Evolutionary conservation across 2,888 invertebrate genomes (phyloP), one percentile per base, ranked within the genome.

Genomic region (Callyntrura sp.): DNA sequence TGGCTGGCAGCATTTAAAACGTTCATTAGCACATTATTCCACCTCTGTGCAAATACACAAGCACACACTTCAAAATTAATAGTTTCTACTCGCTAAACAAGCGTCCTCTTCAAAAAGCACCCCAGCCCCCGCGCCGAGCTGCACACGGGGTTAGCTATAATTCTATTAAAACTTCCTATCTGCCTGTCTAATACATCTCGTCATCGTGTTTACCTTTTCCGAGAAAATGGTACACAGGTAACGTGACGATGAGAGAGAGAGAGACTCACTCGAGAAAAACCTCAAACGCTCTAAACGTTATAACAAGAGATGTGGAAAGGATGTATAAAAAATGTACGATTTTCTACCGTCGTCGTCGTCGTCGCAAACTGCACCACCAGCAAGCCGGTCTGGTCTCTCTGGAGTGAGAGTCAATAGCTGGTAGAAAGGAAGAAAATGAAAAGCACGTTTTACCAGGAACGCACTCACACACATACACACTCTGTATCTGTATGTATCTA

Each of bases 21-120:
- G 51, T 57, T 85, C 62, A 78, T 85, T 85, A 85, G 65, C 85
- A 85, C 85, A 25, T 78, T 70, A 20, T 43, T 57, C 12, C 20
- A 20, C 43, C 28, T 17, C 23, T 12, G 76, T 20, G 65, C 23
- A 65, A 25, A 35, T 35, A 57, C 28, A 28, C 51, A 73, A 14
- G 43, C 43, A 70, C 76, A 62, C 62, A 62, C 62, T 62, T 23
- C 11, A 23, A 70, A 20, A 1, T 43, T 62, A 62, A 43, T 20
- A 25, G 45, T 70, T 12, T 35, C 1, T 73, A 14, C 20, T 51
- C 23, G 12, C 12, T 76, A 70, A n/a, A 35, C 35, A 35, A 20
- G 11, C 45, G 25, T 45, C 70, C 25, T 85, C 17, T 78, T 78
- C 28, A 6, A 35, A 17, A n/a, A n/a, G n/a, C n/a, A n/a, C n/a